Conservation (phyloP, 35 echinoderm and acorn worm species). For the Anneissia japonica region DNA sequence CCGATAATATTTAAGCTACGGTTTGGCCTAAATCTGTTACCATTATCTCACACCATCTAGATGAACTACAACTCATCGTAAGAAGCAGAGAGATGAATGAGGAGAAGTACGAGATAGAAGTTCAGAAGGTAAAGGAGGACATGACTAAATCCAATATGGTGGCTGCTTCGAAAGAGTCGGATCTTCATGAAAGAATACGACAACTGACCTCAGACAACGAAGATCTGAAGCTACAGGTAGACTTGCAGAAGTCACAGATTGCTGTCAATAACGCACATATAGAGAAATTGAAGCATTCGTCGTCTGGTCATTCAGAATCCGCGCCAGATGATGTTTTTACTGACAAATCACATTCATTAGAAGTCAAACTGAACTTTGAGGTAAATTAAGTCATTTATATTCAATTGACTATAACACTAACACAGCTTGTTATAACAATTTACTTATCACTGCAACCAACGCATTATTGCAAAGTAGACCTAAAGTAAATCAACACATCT, state of each 20-base stretch:
- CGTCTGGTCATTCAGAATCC: not conserved
- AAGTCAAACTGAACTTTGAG: not conserved
- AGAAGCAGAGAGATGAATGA: constrained; percentile 39
- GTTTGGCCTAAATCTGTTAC: not conserved
- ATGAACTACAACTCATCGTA: constrained; percentile 38
- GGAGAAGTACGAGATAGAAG: constrained; percentile 37
- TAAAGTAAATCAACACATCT: too few species aligned
- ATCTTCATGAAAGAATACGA: not conserved
- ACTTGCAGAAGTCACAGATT: not conserved
- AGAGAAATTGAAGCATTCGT: not conserved
- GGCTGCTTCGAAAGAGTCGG: not conserved
- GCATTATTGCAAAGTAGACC: too few species aligned
- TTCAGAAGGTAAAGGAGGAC: not conserved
- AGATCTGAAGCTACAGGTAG: not conserved
- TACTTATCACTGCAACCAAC: too few species aligned
- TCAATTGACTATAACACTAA: too few species aligned
- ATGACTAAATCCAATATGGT: not conserved
- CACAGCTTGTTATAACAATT: too few species aligned
- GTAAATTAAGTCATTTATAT: too few species aligned
- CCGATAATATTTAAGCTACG: too few species aligned
- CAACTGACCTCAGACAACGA: not conserved
- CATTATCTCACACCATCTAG: not conserved
- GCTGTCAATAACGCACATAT: not conserved
- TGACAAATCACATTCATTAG: not conserved
- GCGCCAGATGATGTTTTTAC: not conserved